phyloP scores from a whole-genome alignment of 1,140 invertebrate species.

The Conus betulinus region DNA sequence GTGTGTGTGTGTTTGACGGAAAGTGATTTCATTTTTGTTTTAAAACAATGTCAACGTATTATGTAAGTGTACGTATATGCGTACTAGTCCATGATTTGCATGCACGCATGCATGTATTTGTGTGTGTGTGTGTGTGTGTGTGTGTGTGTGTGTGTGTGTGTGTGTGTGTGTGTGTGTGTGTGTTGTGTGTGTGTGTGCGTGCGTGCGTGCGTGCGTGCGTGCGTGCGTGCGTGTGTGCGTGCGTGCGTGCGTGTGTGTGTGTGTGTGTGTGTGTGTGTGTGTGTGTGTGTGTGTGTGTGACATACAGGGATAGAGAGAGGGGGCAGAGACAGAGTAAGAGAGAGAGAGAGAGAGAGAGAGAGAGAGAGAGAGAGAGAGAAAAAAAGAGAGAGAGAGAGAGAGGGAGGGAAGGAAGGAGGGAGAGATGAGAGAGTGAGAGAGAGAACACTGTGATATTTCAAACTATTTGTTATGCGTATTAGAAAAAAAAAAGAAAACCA shows the following conservation, averaged over 20 bases:
- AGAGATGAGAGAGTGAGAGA: background rate
- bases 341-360: conserved; percentile 7
- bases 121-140: background rate
- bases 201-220: background rate
- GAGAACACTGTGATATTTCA: no score
- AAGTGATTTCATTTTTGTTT: no score
- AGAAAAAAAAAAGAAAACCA: no score
- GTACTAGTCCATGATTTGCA: background rate
- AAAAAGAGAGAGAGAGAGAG: background rate
- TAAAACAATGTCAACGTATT: no score
- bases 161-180: background rate
- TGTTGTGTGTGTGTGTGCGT: background rate
- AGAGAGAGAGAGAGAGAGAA: background rate
- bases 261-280: background rate
- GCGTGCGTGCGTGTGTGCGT: background rate
- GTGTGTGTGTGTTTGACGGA: background rate
- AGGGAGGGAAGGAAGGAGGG: background rate
- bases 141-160: background rate
- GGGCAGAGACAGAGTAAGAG: background rate
- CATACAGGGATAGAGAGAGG: background rate
- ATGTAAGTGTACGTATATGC: background rate
- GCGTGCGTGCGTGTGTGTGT: background rate
- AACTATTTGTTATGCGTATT: no score
- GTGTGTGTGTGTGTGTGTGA: background rate
- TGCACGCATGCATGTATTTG: background rate